A percentile compares a stretch with the other conserved stretches of the same genome.
These are phyloP conservation scores for Centropristis striata DNA, from an alignment of 2,113 vertebrate species.

Conservation along the genomic window DNA sequence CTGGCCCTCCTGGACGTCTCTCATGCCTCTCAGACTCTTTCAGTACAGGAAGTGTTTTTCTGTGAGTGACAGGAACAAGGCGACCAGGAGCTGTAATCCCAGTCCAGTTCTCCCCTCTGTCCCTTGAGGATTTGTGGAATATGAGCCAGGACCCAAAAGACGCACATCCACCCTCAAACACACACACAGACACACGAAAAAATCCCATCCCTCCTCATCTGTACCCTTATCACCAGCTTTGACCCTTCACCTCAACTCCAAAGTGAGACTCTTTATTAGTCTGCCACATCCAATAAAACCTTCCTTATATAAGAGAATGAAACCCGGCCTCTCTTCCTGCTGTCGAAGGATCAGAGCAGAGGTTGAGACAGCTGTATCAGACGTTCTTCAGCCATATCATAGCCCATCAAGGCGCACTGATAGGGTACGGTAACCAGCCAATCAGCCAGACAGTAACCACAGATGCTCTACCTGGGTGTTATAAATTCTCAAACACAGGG, in stretches of 20 bases:
- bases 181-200: slow-evolving; percentile 22
- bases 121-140: slow-evolving; percentile 62
- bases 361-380: slow-evolving; percentile 63
- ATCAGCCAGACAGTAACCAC: slow-evolving; percentile 8
- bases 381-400: slow-evolving; percentile 42
- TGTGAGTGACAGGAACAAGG: slow-evolving; percentile 68
- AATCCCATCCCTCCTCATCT: slow-evolving; percentile 56
- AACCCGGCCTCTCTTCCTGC: slow-evolving; percentile 42
- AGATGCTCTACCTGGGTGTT: neutral
- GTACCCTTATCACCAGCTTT: slow-evolving; percentile 71
- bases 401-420: slow-evolving; percentile 36
- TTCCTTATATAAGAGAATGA: slow-evolving; percentile 68
- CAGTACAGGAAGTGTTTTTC: slow-evolving; percentile 57
- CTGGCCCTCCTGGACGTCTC: slow-evolving; percentile 24
- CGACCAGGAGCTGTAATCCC: slow-evolving; percentile 58
- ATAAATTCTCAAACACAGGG: slow-evolving; percentile 16
- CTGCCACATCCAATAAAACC: slow-evolving; percentile 81
- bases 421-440: slow-evolving; percentile 9
- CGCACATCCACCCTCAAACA: slow-evolving; percentile 17
- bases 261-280: slow-evolving; percentile 80
- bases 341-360: slow-evolving; percentile 57
- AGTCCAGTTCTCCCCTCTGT: slow-evolving; percentile 63
- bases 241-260: slow-evolving; percentile 77
- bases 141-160: slow-evolving; percentile 53
- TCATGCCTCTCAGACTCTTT: slow-evolving; percentile 43